Evolutionary conservation across 2,888 invertebrate species (phyloP).

Genomic region (Lithophane ornitopus): DNA sequence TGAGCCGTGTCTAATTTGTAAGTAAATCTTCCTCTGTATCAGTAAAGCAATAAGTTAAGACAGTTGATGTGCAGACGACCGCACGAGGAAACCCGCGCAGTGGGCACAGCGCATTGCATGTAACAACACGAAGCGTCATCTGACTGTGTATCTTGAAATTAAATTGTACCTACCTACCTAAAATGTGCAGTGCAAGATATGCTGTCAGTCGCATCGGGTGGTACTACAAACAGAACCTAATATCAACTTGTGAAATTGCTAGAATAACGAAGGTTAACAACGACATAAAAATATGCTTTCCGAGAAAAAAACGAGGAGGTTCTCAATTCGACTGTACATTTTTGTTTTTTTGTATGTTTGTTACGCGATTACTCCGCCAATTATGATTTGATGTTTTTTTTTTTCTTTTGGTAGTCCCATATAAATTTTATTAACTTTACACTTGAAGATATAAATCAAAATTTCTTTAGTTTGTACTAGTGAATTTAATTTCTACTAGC

Average conservation of each 20-base stretch:
- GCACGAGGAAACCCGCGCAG: background rate
- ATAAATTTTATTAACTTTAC: too few species aligned
- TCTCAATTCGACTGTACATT: too few species aligned
- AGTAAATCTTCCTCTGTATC: background rate
- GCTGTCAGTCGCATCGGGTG: constrained; percentile 22
- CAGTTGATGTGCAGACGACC: background rate
- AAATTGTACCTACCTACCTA: background rate
- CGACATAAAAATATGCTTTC: background rate
- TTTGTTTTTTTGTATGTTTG: too few species aligned
- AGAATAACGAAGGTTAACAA: background rate
- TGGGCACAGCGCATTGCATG: background rate
- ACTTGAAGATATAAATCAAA: too few species aligned
- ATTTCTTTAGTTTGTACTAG: too few species aligned
- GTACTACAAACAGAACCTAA: constrained; percentile 6
- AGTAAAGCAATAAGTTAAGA: constrained; percentile 10
- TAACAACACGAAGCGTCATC: background rate
- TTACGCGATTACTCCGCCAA: too few species aligned
- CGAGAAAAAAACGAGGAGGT: too few species aligned
- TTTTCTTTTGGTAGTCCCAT: too few species aligned
- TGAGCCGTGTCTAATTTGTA: background rate
- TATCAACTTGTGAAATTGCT: background rate
- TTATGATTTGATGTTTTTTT: too few species aligned
- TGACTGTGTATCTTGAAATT: constrained; percentile 17
- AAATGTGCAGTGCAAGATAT: background rate
- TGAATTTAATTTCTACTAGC: too few species aligned